Conservation (phyloP, 2,888 invertebrate genomes). For the Marronus borbonicus region DNA sequence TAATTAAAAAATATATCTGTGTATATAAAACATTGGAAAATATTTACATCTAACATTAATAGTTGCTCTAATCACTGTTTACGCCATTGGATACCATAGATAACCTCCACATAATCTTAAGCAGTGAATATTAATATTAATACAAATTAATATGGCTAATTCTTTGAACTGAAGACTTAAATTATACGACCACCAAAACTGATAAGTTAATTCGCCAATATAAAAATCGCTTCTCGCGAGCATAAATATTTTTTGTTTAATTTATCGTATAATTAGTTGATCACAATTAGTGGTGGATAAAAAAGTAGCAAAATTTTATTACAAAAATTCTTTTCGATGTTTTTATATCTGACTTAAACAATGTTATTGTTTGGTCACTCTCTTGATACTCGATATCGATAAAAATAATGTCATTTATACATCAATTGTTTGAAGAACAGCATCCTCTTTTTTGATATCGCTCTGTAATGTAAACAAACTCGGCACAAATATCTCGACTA, state of each 20-base stretch:
- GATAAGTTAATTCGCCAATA: no score
- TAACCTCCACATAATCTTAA: slow-evolving; percentile 21
- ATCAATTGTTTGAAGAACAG: slow-evolving; percentile 24
- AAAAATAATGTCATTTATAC: slow-evolving; percentile 25
- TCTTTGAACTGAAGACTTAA: not conserved
- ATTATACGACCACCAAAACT: not conserved
- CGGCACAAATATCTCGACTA: slow-evolving; percentile 43
- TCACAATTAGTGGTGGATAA: no score
- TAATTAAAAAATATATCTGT: slow-evolving; percentile 4
- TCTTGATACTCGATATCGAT: slow-evolving; percentile 3
- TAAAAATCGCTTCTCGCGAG: no score
- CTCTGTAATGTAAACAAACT: slow-evolving; percentile 31
- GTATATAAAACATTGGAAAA: slow-evolving; percentile 8
- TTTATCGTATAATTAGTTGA: no score
- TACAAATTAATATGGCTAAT: slow-evolving; percentile 1
- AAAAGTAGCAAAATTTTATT: no score
- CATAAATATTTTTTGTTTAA: no score
- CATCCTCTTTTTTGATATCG: slow-evolving; percentile 39
- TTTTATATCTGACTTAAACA: not conserved
- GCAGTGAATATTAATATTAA: not conserved
- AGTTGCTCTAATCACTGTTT: slow-evolving; percentile 23
- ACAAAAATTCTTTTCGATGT: not conserved
- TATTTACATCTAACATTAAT: slow-evolving; percentile 14
- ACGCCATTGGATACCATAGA: not conserved
- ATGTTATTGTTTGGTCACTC: not conserved